Evolutionary conservation across 2,797 vertebrate genomes (phyloP).

Genomic region (Tiaroga cobitis): DNA sequence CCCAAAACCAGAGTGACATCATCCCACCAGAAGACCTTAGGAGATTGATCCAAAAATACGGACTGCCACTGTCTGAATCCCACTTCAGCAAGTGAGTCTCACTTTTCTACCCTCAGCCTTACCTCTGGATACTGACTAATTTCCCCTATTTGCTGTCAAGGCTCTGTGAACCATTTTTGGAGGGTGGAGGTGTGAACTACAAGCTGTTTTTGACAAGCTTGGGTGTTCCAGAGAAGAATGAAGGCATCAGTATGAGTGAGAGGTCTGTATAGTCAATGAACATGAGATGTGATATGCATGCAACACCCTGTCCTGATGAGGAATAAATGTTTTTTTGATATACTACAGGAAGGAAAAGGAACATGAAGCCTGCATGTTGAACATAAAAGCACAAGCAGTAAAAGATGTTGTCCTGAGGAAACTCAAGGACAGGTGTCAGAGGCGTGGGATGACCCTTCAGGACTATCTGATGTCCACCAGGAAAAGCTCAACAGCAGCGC

Average conservation of each 20-base stretch:
- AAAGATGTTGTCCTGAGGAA: constrained; percentile 46
- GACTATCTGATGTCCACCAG: constrained; percentile 47
- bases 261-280: constrained; percentile 54
- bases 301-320: neutral
- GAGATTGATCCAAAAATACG: constrained; percentile 65
- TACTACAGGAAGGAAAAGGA: constrained; percentile 32
- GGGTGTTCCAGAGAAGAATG: constrained; percentile 61
- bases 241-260: constrained; percentile 48
- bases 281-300: neutral
- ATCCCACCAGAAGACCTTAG: constrained; percentile 64
- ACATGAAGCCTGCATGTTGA: neutral
- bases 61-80: constrained; percentile 65
- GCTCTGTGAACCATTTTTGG: constrained; percentile 72
- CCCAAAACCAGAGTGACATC: constrained; percentile 54
- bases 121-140: neutral
- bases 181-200: constrained; percentile 71
- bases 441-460: constrained; percentile 44
- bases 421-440: constrained; percentile 53
- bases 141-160: constrained; percentile 51
- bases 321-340: neutral
- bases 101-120: neutral
- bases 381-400: constrained; percentile 33
- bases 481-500: neutral
- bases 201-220: constrained; percentile 71
- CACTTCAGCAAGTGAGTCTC: constrained; percentile 68